Evolutionary conservation across 2,888 invertebrate genomes (phyloP).

Genomic region (Formica aserva): DNA sequence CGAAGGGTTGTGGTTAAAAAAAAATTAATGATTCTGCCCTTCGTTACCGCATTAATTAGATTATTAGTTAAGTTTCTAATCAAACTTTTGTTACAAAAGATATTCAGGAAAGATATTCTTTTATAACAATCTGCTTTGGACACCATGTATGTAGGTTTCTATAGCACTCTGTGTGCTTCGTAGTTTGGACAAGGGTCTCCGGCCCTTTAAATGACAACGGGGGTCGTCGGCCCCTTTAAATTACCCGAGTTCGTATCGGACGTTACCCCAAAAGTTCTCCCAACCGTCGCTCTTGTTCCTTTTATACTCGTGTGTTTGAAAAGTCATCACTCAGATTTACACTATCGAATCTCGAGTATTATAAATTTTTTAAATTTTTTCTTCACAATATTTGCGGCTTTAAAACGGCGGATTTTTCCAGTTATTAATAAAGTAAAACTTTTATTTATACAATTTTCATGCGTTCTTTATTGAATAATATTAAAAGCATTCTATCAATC

Average conservation of each 20-base stretch:
- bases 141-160: slow-evolving; percentile 53
- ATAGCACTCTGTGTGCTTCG: slow-evolving; percentile 40
- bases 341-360: slow-evolving; percentile 45
- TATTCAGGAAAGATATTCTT: background rate
- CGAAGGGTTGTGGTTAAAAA: background rate
- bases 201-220: slow-evolving; percentile 86
- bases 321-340: slow-evolving; percentile 66
- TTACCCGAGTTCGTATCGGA: slow-evolving; percentile 66
- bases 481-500: background rate
- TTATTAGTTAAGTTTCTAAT: background rate
- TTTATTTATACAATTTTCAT: background rate
- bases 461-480: background rate
- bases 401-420: background rate
- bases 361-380: slow-evolving; percentile 38
- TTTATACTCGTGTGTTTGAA: slow-evolving; percentile 59
- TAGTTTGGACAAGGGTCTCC: slow-evolving; percentile 68
- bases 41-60: background rate
- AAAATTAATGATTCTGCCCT: background rate
- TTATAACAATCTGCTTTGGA: background rate
- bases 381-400: background rate
- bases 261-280: slow-evolving; percentile 46
- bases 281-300: slow-evolving; percentile 42
- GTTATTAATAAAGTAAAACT: background rate
- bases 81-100: background rate
- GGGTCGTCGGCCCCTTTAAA: slow-evolving; percentile 83